phyloP scores from a whole-genome alignment of 2,113 vertebrate genomes.

The Mormyrus lacerda region DNA sequence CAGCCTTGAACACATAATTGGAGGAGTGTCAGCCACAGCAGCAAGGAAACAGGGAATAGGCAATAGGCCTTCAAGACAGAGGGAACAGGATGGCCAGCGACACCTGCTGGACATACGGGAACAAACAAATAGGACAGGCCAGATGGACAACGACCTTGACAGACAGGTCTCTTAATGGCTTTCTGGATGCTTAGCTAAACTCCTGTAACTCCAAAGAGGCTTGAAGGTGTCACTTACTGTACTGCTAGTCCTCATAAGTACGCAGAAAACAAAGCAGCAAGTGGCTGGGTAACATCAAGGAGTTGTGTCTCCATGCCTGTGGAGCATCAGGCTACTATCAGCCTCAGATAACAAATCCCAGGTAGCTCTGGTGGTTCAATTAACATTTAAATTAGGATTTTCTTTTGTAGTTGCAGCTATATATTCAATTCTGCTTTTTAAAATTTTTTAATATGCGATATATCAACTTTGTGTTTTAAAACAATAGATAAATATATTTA shows the following conservation, averaged over 20 bases:
- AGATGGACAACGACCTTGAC: not conserved
- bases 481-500: not conserved
- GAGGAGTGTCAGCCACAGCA: not conserved
- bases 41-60: not conserved
- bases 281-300: not conserved
- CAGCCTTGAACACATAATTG: not conserved
- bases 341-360: not conserved
- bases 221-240: not conserved
- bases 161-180: not conserved
- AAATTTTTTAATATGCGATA: not conserved
- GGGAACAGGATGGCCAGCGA: not conserved
- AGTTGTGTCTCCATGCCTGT: not conserved
- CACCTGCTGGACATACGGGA: not conserved
- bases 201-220: not conserved
- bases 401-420: not conserved
- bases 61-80: not conserved
- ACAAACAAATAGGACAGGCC: not conserved
- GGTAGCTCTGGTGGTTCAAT: not conserved
- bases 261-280: not conserved
- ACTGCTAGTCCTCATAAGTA: not conserved
- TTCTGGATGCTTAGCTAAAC: not conserved
- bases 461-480: not conserved
- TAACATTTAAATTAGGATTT: not conserved
- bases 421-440: not conserved
- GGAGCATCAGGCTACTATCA: not conserved